Conservation (phyloP, 2,113 vertebrate species). For the Bujurquina vittata region DNA sequence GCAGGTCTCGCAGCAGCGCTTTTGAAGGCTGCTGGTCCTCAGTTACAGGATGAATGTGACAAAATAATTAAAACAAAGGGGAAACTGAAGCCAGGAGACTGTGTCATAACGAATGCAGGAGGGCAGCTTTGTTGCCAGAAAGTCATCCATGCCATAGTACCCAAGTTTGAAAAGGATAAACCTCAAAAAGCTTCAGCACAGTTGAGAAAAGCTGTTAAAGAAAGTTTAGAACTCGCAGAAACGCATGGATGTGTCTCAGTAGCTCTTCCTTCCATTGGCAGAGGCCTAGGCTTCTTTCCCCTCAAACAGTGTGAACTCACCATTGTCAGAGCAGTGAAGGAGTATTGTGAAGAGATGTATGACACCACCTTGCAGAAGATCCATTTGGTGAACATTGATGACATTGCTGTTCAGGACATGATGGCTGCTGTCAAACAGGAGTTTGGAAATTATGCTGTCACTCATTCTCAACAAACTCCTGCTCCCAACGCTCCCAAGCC, state of each 20-base stretch:
- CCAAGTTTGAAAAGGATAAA: conserved; percentile 60
- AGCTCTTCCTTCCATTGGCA: conserved; percentile 86
- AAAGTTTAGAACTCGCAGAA: conserved; percentile 79
- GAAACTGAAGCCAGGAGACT: conserved; percentile 61
- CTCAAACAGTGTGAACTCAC: conserved; percentile 64
- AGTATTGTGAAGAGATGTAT: conserved; percentile 64
- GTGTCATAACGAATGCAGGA: conserved; percentile 71
- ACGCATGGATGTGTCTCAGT: conserved; percentile 68
- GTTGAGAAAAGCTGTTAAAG: conserved; percentile 75
- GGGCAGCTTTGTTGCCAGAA: conserved; percentile 82
- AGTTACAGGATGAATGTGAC: conserved; percentile 79
- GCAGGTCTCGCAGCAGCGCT: conserved; percentile 78
- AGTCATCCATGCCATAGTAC: conserved; percentile 86
- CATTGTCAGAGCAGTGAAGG: conserved; percentile 81
- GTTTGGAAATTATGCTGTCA: conserved; percentile 55
- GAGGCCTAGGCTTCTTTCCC: conserved; percentile 80
- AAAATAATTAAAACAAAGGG: conserved; percentile 50
- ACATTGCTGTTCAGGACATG: conserved; percentile 68
- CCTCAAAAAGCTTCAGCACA: background rate
- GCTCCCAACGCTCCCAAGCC: rapidly evolving
- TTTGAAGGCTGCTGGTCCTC: conserved; percentile 79
- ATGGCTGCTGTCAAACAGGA: conserved; percentile 56
- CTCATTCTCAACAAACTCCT: background rate
- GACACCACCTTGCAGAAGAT: conserved; percentile 76
- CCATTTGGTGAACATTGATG: conserved; percentile 80